Evolutionary conservation across 1,140 invertebrate species (phyloP).

Genomic region (Pinna nobilis): DNA sequence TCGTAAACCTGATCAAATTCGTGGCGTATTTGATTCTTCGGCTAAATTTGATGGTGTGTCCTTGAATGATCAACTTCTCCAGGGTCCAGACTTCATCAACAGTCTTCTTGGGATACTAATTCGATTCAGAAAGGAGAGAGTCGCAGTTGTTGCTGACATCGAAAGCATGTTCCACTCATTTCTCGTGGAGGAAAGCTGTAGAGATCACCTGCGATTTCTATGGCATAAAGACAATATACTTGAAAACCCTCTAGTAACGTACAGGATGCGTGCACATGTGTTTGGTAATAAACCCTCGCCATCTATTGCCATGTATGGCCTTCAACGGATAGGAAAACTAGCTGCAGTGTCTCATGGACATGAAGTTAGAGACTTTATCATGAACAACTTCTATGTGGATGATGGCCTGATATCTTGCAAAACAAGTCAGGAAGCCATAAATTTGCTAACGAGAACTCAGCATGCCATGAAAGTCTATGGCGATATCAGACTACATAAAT

Average conservation of each 20-base stretch:
- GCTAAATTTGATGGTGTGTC: constrained; percentile 21
- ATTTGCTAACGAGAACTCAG: constrained; percentile 23
- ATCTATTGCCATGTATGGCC: constrained; percentile 3
- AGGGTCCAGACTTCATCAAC: constrained; percentile 34
- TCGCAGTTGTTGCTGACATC: constrained; percentile 27
- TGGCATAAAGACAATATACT: constrained; percentile 37
- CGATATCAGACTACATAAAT: constrained; percentile 35
- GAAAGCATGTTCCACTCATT: constrained; percentile 42
- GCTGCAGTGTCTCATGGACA: neutral
- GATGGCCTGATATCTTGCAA: constrained; percentile 30
- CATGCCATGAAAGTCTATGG: constrained; percentile 14
- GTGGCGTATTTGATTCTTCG: constrained; percentile 35
- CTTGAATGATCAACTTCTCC: constrained; percentile 22
- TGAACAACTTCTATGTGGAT: constrained; percentile 40
- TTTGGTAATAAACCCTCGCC: constrained; percentile 34
- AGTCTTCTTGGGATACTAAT: constrained; percentile 29
- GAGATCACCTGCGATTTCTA: constrained; percentile 31
- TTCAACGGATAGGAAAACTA: neutral
- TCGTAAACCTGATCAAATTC: constrained; percentile 22
- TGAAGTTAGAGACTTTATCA: constrained; percentile 22
- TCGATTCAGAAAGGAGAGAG: constrained; percentile 29
- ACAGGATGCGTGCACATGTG: constrained; percentile 41
- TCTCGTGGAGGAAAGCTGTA: constrained; percentile 16
- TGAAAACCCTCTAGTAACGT: constrained; percentile 7
- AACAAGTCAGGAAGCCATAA: constrained; percentile 4